A percentile compares a stretch with the other conserved stretches of the same genome.
Conservation (phyloP, 2,797 vertebrate genomes). For the Anniella stebbinsi region DNA sequence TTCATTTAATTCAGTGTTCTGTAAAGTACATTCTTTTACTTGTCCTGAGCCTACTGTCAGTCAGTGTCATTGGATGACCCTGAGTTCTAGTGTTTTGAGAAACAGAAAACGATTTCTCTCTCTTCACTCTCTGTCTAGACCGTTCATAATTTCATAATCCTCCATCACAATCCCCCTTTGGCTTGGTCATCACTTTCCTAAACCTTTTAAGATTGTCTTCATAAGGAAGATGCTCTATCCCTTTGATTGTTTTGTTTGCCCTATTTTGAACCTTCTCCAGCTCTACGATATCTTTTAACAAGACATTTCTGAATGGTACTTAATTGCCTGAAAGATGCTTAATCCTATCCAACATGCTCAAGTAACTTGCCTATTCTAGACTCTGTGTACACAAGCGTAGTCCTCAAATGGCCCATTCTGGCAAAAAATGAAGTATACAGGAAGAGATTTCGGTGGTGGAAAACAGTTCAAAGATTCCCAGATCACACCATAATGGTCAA, state of each 20-base stretch:
- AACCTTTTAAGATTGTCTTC: conserved; percentile 27
- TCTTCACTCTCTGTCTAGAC: background rate
- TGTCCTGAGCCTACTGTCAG: conserved; percentile 7
- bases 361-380: background rate
- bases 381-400: background rate
- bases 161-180: conserved; percentile 31
- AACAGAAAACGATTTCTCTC: conserved; percentile 16
- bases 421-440: background rate
- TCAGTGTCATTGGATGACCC: conserved; percentile 6
- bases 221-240: conserved; percentile 21
- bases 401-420: background rate
- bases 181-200: conserved; percentile 22
- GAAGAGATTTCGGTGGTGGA: background rate
- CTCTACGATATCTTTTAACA: conserved; percentile 20
- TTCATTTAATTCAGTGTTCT: background rate
- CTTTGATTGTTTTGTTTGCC: conserved; percentile 30
- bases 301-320: conserved; percentile 27
- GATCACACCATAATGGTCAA: background rate
- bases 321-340: conserved; percentile 26
- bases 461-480: background rate
- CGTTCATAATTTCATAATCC: conserved; percentile 30
- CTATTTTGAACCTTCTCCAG: conserved; percentile 24
- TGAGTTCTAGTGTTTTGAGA: conserved; percentile 13
- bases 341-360: background rate
- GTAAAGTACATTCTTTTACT: background rate